phyloP scores from a whole-genome alignment of 2,888 invertebrate genomes.

The Tetropium fuscum region DNA sequence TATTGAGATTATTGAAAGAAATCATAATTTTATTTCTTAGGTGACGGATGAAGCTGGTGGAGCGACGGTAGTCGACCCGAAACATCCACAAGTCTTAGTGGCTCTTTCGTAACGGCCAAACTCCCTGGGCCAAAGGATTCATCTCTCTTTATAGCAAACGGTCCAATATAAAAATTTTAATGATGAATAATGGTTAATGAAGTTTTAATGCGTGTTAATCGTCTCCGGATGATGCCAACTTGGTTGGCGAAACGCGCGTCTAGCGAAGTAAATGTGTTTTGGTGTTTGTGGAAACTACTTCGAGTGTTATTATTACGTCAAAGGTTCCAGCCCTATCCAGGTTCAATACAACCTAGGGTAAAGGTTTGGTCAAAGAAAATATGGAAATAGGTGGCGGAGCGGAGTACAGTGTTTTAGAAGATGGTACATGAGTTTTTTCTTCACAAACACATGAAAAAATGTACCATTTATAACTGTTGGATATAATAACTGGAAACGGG shows the following conservation, averaged over 20 bases:
- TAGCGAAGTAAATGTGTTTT: too few species aligned
- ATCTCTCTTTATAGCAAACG: neutral
- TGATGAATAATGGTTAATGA: too few species aligned
- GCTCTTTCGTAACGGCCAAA: neutral
- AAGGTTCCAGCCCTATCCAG: too few species aligned
- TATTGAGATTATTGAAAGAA: neutral
- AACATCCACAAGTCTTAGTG: neutral
- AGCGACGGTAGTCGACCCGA: neutral
- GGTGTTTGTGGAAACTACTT: too few species aligned
- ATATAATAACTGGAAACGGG: neutral
- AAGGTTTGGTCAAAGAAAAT: neutral
- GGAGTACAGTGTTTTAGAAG: neutral
- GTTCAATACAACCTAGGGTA: too few species aligned
- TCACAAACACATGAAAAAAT: neutral
- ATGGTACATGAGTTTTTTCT: neutral
- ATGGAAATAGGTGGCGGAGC: neutral
- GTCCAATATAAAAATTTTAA: too few species aligned
- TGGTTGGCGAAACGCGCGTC: too few species aligned
- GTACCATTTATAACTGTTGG: neutral
- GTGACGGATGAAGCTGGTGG: neutral
- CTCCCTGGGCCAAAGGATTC: neutral
- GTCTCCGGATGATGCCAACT: too few species aligned
- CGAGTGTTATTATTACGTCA: too few species aligned
- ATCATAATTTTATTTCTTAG: neutral
- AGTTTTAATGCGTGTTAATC: too few species aligned